phyloP scores from a whole-genome alignment of 2,797 vertebrate species.

The Iguana delicatissima region DNA sequence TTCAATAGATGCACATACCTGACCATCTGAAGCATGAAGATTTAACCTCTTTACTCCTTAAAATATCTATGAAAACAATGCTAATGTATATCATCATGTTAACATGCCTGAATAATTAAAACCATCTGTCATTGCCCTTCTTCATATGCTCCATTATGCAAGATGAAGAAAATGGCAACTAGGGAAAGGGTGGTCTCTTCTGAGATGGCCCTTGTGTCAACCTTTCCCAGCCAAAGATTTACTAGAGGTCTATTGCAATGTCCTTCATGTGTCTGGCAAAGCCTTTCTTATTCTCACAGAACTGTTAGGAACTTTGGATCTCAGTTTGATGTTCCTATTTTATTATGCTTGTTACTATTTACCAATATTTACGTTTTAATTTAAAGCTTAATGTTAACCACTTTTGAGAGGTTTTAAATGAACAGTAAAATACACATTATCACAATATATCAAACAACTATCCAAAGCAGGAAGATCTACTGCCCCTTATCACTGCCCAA shows the following conservation, averaged over 20 bases:
- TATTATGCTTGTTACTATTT: neutral
- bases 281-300: neutral
- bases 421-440: neutral
- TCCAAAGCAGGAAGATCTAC: neutral
- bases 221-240: neutral
- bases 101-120: neutral
- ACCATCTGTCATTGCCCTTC: neutral
- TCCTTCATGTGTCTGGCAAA: neutral
- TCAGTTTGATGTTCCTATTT: neutral
- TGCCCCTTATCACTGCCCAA: neutral
- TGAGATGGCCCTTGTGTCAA: neutral
- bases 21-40: neutral
- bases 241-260: neutral
- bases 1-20: neutral
- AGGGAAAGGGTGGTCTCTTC: neutral
- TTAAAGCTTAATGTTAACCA: neutral
- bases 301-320: neutral
- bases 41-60: neutral
- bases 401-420: neutral
- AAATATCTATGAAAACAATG: neutral
- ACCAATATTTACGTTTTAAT: neutral
- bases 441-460: neutral
- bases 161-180: neutral
- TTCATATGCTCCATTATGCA: neutral
- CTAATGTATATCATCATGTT: neutral